phyloP scores from a whole-genome alignment of 2,113 vertebrate genomes.

The Maccullochella peelii region DNA sequence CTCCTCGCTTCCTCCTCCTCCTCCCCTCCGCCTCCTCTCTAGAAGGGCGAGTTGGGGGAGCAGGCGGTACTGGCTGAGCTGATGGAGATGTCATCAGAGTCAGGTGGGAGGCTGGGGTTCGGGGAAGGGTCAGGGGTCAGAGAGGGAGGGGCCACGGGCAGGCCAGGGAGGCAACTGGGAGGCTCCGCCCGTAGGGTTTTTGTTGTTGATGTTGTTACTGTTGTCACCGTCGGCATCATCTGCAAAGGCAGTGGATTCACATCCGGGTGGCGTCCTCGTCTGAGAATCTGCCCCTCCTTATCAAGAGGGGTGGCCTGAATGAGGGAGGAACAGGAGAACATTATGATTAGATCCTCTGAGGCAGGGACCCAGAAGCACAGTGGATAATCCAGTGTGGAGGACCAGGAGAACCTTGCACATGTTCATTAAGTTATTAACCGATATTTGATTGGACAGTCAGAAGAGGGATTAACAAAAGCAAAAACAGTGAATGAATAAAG shows the following conservation, averaged over 20 bases:
- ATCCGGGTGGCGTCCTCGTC: constrained; percentile 99
- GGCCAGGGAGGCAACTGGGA: constrained; percentile 72
- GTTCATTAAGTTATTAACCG: neutral
- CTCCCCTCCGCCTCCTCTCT: constrained; percentile 55
- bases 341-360: neutral
- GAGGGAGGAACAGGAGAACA: neutral
- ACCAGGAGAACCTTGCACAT: constrained; percentile 22
- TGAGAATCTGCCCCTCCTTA: constrained; percentile 99
- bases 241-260: constrained; percentile 83
- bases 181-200: constrained; percentile 47
- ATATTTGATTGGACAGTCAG: constrained; percentile 9
- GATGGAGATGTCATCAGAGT: constrained; percentile 82
- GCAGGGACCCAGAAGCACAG: neutral
- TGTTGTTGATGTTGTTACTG: constrained; percentile 50
- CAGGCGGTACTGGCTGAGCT: constrained; percentile 71
- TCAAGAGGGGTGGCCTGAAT: constrained; percentile 98
- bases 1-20: constrained; percentile 27
- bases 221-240: constrained; percentile 46
- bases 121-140: constrained; percentile 63
- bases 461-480: constrained; percentile 6
- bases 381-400: constrained; percentile 26
- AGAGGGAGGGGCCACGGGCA: constrained; percentile 58
- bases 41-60: constrained; percentile 77
- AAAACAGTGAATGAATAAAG: neutral
- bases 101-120: constrained; percentile 55